A percentile compares a stretch with the other conserved stretches of the same genome.
phyloP scores from a whole-genome alignment of 2,113 vertebrate species.

The Otus sunia region DNA sequence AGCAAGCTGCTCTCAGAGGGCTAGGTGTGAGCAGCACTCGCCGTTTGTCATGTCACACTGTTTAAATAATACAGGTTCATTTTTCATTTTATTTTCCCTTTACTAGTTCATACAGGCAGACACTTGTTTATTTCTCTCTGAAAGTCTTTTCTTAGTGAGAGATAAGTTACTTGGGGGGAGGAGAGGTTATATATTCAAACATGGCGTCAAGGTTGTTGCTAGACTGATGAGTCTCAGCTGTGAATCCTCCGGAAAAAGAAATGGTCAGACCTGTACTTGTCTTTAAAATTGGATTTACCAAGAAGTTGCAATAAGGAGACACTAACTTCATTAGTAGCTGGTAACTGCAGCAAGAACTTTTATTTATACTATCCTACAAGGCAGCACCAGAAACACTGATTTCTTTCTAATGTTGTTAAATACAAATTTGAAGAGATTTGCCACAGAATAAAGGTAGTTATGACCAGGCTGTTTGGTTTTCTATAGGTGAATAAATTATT shows the following conservation, averaged over 20 bases:
- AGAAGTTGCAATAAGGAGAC: neutral
- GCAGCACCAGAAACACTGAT: neutral
- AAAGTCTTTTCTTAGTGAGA: conserved; percentile 8
- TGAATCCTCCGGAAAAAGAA: neutral
- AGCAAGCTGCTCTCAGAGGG: conserved; percentile 1
- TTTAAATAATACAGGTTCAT: conserved; percentile 47
- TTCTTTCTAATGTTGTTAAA: neutral
- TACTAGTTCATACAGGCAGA: conserved; percentile 19
- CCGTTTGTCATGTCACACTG: conserved; percentile 33
- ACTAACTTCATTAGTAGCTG: neutral
- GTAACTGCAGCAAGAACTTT: neutral
- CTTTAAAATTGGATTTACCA: neutral
- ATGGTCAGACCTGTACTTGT: neutral
- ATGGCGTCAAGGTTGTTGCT: conserved; percentile 16
- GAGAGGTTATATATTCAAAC: conserved; percentile 24
- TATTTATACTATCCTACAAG: neutral
- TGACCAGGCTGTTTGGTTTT: neutral
- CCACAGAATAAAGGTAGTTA: neutral
- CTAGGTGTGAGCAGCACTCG: neutral
- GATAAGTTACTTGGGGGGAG: conserved; percentile 12
- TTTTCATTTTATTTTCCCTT: conserved; percentile 44
- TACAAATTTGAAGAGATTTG: neutral
- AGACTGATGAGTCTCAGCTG: conserved; percentile 17
- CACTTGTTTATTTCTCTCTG: conserved; percentile 34
- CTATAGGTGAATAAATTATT: neutral